A percentile compares a stretch with the other conserved stretches of the same genome.
phyloP scores from a whole-genome alignment of 2,888 invertebrate species.

The Vanessa cardui region DNA sequence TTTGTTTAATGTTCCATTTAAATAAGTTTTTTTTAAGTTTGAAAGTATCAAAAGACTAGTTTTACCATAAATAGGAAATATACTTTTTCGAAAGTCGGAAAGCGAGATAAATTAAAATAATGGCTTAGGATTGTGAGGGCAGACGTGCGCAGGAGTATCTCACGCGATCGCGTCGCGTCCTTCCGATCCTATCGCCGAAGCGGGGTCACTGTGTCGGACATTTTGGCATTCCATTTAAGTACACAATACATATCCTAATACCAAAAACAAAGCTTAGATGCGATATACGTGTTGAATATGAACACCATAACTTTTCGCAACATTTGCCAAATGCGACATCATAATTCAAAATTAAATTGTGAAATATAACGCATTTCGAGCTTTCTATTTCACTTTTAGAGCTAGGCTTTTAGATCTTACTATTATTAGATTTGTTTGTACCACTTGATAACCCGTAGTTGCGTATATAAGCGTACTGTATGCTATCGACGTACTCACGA shows the following conservation, averaged over 20 bases:
- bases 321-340: slow-evolving; percentile 20
- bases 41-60: slow-evolving; percentile 31
- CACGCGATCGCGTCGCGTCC: slow-evolving; percentile 65
- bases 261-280: slow-evolving; percentile 27
- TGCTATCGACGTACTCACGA: not conserved
- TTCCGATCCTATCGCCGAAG: slow-evolving; percentile 52
- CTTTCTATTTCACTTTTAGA: no score
- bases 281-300: slow-evolving; percentile 27
- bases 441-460: slow-evolving; percentile 4
- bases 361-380: not conserved
- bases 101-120: slow-evolving; percentile 50
- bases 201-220: slow-evolving; percentile 69
- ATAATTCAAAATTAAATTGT: slow-evolving; percentile 7
- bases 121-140: slow-evolving; percentile 50
- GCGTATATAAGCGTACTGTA: not conserved
- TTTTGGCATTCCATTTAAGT: slow-evolving; percentile 51
- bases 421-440: not conserved
- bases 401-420: no score
- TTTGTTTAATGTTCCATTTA: no score
- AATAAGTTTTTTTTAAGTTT: no score
- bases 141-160: slow-evolving; percentile 68
- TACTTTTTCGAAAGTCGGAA: slow-evolving; percentile 35
- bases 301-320: slow-evolving; percentile 20
- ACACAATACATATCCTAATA: slow-evolving; percentile 27
- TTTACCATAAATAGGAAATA: slow-evolving; percentile 21